Percentiles rank a stretch among this genome's conserved stretches.
phyloP scores from a whole-genome alignment of 2,888 invertebrate genomes.

The Nomada flava region DNA sequence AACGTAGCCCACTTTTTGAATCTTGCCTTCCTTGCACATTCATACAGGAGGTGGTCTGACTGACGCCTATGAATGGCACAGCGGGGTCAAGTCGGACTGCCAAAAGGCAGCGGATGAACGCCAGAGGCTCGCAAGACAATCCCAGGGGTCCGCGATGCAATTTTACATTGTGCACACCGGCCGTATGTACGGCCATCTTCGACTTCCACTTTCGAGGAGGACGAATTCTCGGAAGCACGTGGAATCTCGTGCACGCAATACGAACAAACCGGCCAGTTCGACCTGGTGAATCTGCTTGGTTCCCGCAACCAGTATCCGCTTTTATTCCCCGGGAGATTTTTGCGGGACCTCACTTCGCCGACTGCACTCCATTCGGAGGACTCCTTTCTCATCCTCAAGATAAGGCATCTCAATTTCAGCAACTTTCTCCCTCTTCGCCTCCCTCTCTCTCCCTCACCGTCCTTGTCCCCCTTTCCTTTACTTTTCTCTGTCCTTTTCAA shows the following conservation, averaged over 20 bases:
- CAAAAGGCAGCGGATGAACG: conserved; percentile 32
- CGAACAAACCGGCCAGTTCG: conserved; percentile 61
- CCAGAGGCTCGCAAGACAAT: conserved; percentile 18
- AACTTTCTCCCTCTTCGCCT: conserved; percentile 48
- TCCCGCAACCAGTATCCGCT: conserved; percentile 69
- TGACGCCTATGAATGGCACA: neutral
- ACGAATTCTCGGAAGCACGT: conserved; percentile 60
- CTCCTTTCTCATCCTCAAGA: conserved; percentile 75
- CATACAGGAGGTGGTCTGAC: neutral
- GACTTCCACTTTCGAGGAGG: conserved; percentile 62
- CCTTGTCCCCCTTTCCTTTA: neutral
- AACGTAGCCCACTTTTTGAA: neutral
- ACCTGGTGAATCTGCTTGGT: conserved; percentile 63
- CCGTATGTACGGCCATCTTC: conserved; percentile 31
- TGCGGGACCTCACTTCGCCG: conserved; percentile 67
- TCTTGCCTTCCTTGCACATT: neutral
- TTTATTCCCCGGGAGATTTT: conserved; percentile 77
- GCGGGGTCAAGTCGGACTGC: conserved; percentile 13
- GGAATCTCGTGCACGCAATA: conserved; percentile 69
- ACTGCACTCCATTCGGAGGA: conserved; percentile 72
- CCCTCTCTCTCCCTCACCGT: conserved; percentile 26
- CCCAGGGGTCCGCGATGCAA: conserved; percentile 41
- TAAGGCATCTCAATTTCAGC: conserved; percentile 80
- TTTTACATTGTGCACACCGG: conserved; percentile 58
- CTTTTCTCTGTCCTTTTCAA: conserved; percentile 31